These are phyloP conservation scores for Motacilla alba DNA, from an alignment of 2,113 vertebrate genomes.

Conservation along the genomic window DNA sequence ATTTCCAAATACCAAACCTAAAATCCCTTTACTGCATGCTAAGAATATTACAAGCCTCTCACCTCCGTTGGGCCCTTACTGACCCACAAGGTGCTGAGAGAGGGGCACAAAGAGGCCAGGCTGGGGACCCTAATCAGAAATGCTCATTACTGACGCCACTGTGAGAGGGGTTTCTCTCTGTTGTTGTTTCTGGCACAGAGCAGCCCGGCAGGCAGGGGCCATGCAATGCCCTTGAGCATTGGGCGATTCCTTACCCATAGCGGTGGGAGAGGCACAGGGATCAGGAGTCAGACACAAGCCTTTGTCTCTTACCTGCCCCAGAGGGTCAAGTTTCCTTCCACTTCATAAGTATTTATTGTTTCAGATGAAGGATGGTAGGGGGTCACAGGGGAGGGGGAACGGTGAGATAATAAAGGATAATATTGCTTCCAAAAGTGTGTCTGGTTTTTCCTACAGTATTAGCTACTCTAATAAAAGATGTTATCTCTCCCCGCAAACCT, in stretches of 20 bases:
- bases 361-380: constrained; percentile 51
- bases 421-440: constrained; percentile 57
- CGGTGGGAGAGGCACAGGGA: not conserved
- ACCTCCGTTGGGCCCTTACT: not conserved
- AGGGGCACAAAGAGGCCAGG: not conserved
- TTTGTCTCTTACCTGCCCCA: constrained; percentile 65
- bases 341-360: constrained; percentile 60
- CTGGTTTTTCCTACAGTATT: constrained; percentile 41
- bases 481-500: constrained; percentile 49
- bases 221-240: not conserved
- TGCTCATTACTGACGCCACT: not conserved
- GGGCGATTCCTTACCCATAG: not conserved
- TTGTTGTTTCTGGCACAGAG: constrained; percentile 50
- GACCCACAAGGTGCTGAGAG: not conserved
- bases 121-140: not conserved
- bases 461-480: constrained; percentile 52
- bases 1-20: not conserved
- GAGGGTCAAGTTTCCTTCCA: constrained; percentile 64
- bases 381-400: not conserved
- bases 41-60: not conserved
- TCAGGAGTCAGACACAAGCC: constrained; percentile 42
- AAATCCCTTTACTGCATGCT: not conserved
- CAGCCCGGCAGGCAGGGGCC: not conserved
- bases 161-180: not conserved
- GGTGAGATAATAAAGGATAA: constrained; percentile 49